Conservation (phyloP, 2,888 invertebrate genomes). For the Flabesymbios commensalis region DNA sequence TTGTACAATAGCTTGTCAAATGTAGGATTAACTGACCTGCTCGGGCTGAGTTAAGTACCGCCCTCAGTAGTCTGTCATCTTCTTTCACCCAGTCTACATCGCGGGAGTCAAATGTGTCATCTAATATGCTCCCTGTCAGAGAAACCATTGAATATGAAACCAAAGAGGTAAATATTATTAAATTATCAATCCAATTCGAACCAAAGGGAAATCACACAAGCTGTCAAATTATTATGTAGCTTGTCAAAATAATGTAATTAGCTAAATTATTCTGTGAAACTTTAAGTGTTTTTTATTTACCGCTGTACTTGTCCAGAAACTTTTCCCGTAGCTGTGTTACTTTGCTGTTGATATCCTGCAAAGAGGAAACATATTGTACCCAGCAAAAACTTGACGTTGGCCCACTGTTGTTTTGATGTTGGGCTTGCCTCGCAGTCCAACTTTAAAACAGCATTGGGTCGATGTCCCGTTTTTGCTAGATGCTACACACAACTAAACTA, state of each 20-base stretch:
- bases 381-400: too few relatives aligned
- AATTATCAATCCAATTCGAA: not conserved
- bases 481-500: too few relatives aligned
- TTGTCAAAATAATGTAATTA: too few relatives aligned
- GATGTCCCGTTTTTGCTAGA: too few relatives aligned
- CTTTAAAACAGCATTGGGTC: too few relatives aligned
- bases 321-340: constrained; percentile 1
- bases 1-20: too few relatives aligned
- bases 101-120: constrained; percentile 20
- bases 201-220: not conserved
- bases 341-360: constrained; percentile 1
- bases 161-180: not conserved
- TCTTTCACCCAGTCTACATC: constrained; percentile 21
- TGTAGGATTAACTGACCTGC: too few relatives aligned
- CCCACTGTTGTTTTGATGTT: too few relatives aligned
- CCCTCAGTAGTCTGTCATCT: constrained; percentile 9
- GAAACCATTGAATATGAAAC: not conserved
- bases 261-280: too few relatives aligned
- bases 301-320: constrained; percentile 8
- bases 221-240: too few relatives aligned
- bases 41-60: constrained; percentile 1
- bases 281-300: not conserved
- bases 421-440: too few relatives aligned
- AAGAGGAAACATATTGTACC: too few relatives aligned
- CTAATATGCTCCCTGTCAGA: constrained; percentile 21